Evolutionary conservation across 2,113 vertebrate genomes (phyloP).

Genomic region (Albula goreensis): DNA sequence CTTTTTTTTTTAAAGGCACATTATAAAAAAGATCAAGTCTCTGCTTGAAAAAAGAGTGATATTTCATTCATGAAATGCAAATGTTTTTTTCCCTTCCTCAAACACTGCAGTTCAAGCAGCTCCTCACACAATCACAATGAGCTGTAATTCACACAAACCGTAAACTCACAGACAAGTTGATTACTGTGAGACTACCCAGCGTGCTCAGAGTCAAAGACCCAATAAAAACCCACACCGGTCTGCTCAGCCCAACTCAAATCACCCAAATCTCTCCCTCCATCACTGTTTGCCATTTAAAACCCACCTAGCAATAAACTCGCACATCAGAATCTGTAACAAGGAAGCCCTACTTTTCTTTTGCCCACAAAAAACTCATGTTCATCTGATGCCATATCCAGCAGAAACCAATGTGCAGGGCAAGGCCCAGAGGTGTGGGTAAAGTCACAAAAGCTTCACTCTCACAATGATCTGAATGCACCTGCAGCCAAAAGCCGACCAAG

Average conservation of each 20-base stretch:
- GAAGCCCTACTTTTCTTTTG: background rate
- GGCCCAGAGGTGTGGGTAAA: background rate
- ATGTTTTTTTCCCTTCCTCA: background rate
- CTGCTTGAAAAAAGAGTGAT: background rate
- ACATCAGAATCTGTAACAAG: background rate
- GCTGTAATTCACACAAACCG: background rate
- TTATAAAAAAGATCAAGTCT: background rate
- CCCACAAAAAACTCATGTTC: background rate
- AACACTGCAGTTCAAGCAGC: background rate
- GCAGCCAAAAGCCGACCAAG: background rate
- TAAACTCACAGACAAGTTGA: background rate
- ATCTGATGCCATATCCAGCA: background rate
- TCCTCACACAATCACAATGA: background rate
- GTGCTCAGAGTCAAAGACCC: background rate
- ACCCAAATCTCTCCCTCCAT: background rate
- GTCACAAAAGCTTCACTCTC: background rate
- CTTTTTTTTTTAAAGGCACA: background rate
- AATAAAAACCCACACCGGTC: too few relatives aligned
- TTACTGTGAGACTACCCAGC: background rate
- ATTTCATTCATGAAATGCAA: background rate
- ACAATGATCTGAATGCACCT: background rate
- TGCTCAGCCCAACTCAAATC: background rate
- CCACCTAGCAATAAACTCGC: background rate
- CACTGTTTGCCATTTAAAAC: background rate
- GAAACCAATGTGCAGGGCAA: background rate